Evolutionary conservation across 2,888 invertebrate genomes (phyloP).

Genomic region (Molanna angustata): DNA sequence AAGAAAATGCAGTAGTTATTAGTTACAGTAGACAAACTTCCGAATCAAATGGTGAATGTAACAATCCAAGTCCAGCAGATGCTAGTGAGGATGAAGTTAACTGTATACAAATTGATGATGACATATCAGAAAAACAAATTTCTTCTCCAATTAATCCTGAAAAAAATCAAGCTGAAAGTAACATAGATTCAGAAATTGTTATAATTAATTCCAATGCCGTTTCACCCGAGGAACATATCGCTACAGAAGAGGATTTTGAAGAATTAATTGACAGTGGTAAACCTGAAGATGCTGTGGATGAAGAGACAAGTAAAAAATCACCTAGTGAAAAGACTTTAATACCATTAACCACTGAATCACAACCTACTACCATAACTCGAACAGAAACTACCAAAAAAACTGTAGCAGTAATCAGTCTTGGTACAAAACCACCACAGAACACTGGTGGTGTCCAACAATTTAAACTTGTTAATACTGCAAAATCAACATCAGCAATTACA

Average conservation of each 20-base stretch:
- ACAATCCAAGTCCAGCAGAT: conserved; percentile 22
- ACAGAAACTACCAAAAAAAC: conserved; percentile 55
- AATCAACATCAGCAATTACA: conserved; percentile 39
- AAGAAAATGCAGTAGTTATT: conserved; percentile 45
- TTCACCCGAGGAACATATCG: conserved; percentile 62
- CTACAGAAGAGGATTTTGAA: conserved; percentile 65
- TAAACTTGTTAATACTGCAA: conserved; percentile 46
- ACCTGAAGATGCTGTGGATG: conserved; percentile 51
- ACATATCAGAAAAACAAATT: conserved; percentile 18
- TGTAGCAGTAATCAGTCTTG: conserved; percentile 53
- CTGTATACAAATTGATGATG: conserved; percentile 24
- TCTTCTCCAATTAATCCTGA: conserved; percentile 41
- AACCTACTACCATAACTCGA: conserved; percentile 35
- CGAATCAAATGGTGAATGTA: conserved; percentile 37
- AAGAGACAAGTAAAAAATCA: conserved; percentile 38
- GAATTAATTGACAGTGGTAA: conserved; percentile 63
- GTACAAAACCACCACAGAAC: conserved; percentile 45
- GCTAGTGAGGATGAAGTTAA: conserved; percentile 31
- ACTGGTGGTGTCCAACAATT: conserved; percentile 48
- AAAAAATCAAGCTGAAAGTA: conserved; percentile 45
- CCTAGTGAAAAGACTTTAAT: conserved; percentile 44
- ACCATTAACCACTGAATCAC: conserved; percentile 23
- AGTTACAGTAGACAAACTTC: conserved; percentile 27
- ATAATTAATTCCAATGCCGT: conserved; percentile 59
- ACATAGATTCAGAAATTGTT: conserved; percentile 63